A percentile compares a stretch with the other conserved stretches of the same genome.
These are phyloP conservation scores for Grallaria varia DNA, from an alignment of 2,113 vertebrate genomes.

Conservation along the genomic window DNA sequence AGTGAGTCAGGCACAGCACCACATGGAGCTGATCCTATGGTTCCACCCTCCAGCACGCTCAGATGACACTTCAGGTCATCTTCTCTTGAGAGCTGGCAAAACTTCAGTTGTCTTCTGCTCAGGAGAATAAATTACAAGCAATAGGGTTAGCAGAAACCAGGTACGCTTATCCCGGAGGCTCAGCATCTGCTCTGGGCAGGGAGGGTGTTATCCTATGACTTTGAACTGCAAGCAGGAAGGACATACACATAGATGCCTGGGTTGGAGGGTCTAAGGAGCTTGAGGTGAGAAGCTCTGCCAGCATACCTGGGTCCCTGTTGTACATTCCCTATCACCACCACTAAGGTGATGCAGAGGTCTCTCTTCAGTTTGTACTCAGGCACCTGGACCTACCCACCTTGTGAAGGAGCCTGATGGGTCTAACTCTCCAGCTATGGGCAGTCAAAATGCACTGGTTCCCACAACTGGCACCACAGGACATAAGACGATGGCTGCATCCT, in stretches of 20 bases:
- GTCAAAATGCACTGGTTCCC: fast-evolving
- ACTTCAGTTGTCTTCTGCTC: background rate
- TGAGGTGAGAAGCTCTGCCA: background rate
- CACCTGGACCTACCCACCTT: background rate
- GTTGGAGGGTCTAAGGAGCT: background rate
- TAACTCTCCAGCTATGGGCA: background rate
- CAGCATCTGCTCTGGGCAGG: background rate
- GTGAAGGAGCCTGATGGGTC: background rate
- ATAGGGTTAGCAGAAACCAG: background rate
- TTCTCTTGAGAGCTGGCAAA: background rate
- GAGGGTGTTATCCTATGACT: background rate
- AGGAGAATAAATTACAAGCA: background rate
- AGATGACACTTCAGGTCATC: background rate
- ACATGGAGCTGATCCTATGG: background rate
- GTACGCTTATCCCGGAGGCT: background rate
- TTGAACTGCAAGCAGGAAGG: background rate
- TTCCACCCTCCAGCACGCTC: background rate
- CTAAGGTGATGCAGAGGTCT: background rate
- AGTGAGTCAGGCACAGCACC: background rate
- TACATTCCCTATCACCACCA: background rate
- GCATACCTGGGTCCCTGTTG: background rate
- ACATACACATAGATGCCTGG: background rate
- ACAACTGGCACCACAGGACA: fast-evolving
- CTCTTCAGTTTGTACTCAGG: background rate
- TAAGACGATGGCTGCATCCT: background rate